Conservation (phyloP, 2,888 invertebrate genomes). For the Lasius platythorax region DNA sequence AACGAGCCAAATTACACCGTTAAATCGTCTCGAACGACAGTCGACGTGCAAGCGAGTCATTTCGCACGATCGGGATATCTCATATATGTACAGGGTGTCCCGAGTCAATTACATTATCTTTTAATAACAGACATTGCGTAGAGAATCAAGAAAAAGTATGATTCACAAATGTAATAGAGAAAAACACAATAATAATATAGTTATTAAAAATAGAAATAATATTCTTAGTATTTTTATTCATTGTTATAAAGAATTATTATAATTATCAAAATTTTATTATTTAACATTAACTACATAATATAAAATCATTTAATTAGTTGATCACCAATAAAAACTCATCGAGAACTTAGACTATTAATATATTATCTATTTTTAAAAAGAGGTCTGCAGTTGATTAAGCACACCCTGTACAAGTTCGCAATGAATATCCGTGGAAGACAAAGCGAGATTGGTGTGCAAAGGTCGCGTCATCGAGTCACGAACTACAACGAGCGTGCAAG, state of each 20-base stretch:
- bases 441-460: slow-evolving; percentile 58
- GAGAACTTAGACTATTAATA: slow-evolving; percentile 19
- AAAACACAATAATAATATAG: neutral
- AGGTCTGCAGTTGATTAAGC: neutral
- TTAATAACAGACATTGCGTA: neutral
- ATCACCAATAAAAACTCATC: neutral
- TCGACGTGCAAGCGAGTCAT: slow-evolving; percentile 47
- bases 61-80: slow-evolving; percentile 40
- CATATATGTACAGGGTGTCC: slow-evolving; percentile 24
- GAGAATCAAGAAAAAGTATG: neutral
- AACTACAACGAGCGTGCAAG: slow-evolving; percentile 58
- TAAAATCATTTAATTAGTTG: neutral
- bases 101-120: neutral
- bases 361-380: slow-evolving; percentile 6
- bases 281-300: neutral
- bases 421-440: slow-evolving; percentile 48
- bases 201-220: neutral
- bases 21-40: slow-evolving; percentile 51
- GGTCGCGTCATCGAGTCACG: slow-evolving; percentile 64
- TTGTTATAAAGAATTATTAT: neutral
- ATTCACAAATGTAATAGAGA: neutral
- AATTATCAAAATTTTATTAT: neutral
- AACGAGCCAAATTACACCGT: slow-evolving; percentile 55
- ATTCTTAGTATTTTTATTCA: neutral
- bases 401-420: slow-evolving; percentile 18